Percentiles rank a stretch among this genome's conserved stretches.
Conservation (phyloP, 2,888 invertebrate genomes). For the Amphimallon solstitiale region DNA sequence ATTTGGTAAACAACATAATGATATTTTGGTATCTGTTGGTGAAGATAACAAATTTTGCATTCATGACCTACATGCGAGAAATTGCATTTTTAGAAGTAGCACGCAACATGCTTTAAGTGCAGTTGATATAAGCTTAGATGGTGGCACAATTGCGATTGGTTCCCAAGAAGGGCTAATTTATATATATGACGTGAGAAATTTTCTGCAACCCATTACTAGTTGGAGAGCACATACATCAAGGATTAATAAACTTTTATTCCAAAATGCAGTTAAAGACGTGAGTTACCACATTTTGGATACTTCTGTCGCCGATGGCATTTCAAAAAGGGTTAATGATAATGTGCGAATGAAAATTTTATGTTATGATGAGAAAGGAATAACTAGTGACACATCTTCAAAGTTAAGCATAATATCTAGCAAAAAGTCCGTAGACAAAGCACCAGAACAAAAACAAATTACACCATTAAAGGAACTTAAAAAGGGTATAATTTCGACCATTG, state of each 20-base stretch:
- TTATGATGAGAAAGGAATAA: constrained; percentile 9
- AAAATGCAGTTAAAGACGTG: constrained; percentile 17
- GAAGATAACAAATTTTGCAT: constrained; percentile 55
- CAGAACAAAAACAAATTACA: constrained; percentile 32
- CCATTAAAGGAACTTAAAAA: constrained; percentile 38
- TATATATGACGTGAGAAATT: constrained; percentile 54
- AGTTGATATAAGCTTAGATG: constrained; percentile 53
- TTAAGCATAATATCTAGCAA: constrained; percentile 6
- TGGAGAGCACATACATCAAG: constrained; percentile 47
- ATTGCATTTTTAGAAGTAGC: constrained; percentile 53
- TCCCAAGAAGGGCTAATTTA: constrained; percentile 53
- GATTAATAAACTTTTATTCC: constrained; percentile 35
- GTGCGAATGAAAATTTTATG: background rate
- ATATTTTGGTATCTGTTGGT: constrained; percentile 53
- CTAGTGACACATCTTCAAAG: constrained; percentile 33
- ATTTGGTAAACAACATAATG: constrained; percentile 47
- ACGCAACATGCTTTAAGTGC: constrained; percentile 53
- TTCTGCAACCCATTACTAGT: constrained; percentile 50
- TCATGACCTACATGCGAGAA: constrained; percentile 48
- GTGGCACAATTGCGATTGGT: constrained; percentile 52
- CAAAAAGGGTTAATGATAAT: background rate
- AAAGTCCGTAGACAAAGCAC: constrained; percentile 9
- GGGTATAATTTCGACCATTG: constrained; percentile 36
- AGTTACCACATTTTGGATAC: background rate
- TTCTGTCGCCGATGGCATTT: background rate